Conservation (phyloP, 2,888 invertebrate genomes). For the Lasius platythorax region DNA sequence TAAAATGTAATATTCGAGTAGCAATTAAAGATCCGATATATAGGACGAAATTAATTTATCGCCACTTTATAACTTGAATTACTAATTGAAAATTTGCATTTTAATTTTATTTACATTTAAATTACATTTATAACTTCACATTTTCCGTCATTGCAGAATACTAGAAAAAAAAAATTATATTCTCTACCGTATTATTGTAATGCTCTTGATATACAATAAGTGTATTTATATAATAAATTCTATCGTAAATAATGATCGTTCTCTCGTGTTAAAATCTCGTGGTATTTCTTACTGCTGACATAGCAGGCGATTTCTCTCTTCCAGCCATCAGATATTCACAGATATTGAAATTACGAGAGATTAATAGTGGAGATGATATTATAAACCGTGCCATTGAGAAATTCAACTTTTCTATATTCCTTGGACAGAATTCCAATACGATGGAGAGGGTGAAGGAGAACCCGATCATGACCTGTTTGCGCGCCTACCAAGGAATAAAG, state of each 20-base stretch:
- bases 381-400: not conserved
- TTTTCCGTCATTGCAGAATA: not conserved
- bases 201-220: not conserved
- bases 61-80: constrained; percentile 1
- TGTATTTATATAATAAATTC: not conserved
- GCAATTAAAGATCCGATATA: not conserved
- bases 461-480: constrained; percentile 66
- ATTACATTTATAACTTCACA: not conserved
- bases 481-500: constrained; percentile 64
- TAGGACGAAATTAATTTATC: not conserved
- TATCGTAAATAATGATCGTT: constrained; percentile 18
- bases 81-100: constrained; percentile 12
- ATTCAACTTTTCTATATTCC: constrained; percentile 32
- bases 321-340: not conserved
- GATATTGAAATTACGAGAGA: constrained; percentile 13
- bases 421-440: constrained; percentile 42
- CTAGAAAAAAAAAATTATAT: constrained; percentile 8
- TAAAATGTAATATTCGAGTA: not conserved
- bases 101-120: constrained; percentile 6
- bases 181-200: not conserved
- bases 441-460: constrained; percentile 54
- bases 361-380: constrained; percentile 22
- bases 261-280: not conserved
- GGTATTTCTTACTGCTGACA: constrained; percentile 13
- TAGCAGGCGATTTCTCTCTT: not conserved